phyloP scores from a whole-genome alignment of 2,888 invertebrate species.

The Thymelicus sylvestris region DNA sequence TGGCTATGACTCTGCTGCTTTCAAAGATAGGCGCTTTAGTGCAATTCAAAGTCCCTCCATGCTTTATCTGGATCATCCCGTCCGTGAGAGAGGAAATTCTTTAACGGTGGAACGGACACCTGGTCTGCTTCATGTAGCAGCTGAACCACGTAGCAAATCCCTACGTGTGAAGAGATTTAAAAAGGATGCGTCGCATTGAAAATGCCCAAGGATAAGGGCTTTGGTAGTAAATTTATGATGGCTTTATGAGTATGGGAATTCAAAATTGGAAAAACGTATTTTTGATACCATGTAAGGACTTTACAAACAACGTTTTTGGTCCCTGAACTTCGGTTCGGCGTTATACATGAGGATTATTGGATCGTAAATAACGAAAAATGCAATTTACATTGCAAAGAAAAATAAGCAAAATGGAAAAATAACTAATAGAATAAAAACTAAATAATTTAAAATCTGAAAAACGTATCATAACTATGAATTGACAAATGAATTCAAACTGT shows the following conservation, averaged over 20 bases:
- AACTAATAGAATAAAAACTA: too few species aligned
- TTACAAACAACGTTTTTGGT: conserved; percentile 22
- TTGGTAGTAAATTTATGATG: conserved; percentile 9
- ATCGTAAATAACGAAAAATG: background rate
- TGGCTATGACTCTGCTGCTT: conserved; percentile 55
- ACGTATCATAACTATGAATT: too few species aligned
- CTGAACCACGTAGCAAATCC: conserved; percentile 74
- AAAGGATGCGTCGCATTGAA: conserved; percentile 47
- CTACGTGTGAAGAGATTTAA: conserved; percentile 65
- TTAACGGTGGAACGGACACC: conserved; percentile 67
- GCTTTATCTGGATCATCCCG: conserved; percentile 49
- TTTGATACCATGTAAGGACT: conserved; percentile 30
- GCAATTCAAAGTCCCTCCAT: conserved; percentile 55
- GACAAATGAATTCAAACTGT: too few species aligned
- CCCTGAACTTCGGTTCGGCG: background rate
- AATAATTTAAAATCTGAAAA: too few species aligned
- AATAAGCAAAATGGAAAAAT: too few species aligned
- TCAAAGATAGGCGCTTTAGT: conserved; percentile 56
- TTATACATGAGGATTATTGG: background rate
- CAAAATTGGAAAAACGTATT: conserved; percentile 30
- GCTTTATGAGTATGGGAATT: conserved; percentile 3
- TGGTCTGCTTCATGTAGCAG: conserved; percentile 54
- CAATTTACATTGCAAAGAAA: background rate
- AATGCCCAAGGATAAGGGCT: background rate
- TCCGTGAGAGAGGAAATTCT: conserved; percentile 69